A percentile compares a stretch with the other conserved stretches of the same genome.
These are phyloP conservation scores for Neodiprion pinetum DNA, from an alignment of 1,140 invertebrate species.

Conservation along the genomic window DNA sequence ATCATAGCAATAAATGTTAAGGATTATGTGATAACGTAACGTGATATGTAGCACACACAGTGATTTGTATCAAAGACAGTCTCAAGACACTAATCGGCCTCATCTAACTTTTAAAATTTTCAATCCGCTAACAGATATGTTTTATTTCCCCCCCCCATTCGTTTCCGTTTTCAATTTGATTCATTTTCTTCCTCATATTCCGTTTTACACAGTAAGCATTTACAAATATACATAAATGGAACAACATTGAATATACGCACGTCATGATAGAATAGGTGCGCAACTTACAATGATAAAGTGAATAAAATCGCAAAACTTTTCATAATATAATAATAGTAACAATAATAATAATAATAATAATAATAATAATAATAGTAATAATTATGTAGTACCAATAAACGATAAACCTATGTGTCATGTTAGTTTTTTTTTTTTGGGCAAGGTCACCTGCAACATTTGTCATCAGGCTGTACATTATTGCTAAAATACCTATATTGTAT, in stretches of 20 bases:
- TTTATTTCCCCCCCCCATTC: neutral
- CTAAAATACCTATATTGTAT: neutral
- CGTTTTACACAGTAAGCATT: too few relatives aligned
- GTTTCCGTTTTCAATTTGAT: too few relatives aligned
- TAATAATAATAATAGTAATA: neutral
- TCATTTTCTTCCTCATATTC: too few relatives aligned
- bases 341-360: neutral
- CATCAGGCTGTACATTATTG: neutral
- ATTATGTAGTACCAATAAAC: neutral
- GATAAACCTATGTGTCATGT: neutral
- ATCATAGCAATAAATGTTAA: too few relatives aligned
- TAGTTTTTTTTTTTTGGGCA: slow-evolving; percentile 3
- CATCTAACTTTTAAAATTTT: neutral
- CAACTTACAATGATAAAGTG: neutral
- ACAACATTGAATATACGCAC: neutral
- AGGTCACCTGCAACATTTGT: neutral
- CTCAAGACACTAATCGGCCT: too few relatives aligned
- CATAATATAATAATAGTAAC: neutral
- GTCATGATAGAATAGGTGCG: neutral
- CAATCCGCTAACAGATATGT: neutral
- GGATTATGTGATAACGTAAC: too few relatives aligned
- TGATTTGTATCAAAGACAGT: too few relatives aligned
- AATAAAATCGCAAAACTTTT: neutral
- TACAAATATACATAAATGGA: neutral
- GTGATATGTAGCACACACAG: too few relatives aligned